Base-by-base conservation (phyloP, 2,113 vertebrate genomes). In the Hippotragus niger region DNA sequence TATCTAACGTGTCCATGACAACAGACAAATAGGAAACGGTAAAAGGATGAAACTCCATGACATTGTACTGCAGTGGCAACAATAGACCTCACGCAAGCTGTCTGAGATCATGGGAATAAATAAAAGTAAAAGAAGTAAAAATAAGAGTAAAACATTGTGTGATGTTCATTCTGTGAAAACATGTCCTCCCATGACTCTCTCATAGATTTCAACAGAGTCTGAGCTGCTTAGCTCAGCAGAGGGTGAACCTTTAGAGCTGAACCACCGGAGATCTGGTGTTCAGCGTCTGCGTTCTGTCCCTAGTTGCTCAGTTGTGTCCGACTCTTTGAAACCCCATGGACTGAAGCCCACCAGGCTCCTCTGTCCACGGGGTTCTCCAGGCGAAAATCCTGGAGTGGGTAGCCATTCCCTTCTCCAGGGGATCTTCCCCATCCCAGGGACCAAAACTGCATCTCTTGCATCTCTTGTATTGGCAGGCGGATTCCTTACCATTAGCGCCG, bases 71-170 rank as follows among this genome's bases (percentile, higher is more conserved):
- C 1, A 7, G 84, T 11, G 29, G 3, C 5, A 58, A 10, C 5
- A 23, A 4, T 0, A 1, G 2, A 4, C 6, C 17, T 31, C 29
- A 33, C 12, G 2, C 19, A 21, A 52, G n/a, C n/a, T 16, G 15
- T 10, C 62, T 53, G 7, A 74, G 57, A 29, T 2, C 2, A 8
- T 1, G 19, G 55, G 29, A 23, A 60, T 13, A 27, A 10, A 67
- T 45, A 52, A 27, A 67, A 45, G 40, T 36, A 76, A 33, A 62
- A 29, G 36, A 76, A 33, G 25, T 19, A 12, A 21, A 33, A 94
- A 50, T 15, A 19, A 88, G 64, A 52, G 31, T 4, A 27, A 29
- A 21, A 25, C 43, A 27, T 23, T 47, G 11, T 74, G 1, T 12
- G 33, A 55, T 17, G 25, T 21, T 74, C 31, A 55, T 50, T n/a